Base-by-base conservation (phyloP, 2,113 vertebrate species). In the Ophiodon elongatus region DNA sequence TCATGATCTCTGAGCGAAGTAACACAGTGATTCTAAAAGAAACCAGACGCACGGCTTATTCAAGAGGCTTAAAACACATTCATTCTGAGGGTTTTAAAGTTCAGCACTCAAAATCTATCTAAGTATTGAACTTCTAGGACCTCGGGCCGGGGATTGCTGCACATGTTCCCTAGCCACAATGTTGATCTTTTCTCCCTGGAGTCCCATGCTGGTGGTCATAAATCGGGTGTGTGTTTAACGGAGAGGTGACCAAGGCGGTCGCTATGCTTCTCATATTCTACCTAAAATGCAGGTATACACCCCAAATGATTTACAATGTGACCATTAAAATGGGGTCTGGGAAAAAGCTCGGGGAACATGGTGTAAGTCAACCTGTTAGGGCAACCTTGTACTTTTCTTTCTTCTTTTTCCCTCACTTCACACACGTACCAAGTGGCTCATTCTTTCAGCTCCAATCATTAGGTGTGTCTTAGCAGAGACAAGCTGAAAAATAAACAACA, bases 41-140 rank as follows among this genome's bases (percentile, higher is more conserved):
- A 95, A 96, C 92, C 92, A 94, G 94, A 89, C 88, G 84, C 90
- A 89, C 89, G 87, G 94, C 94, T 94, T 94, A 94, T 93, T 94
- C 69, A 71, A 41, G 21, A 85, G 21, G 64, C 50, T 54, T 76
- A 59, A 88, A 67, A 82, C 72, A 70, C 93, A 80, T 69, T 63
- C 23, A 65, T 52, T 54, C 45, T 23, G n/a, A 56, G 63, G 54
- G 43, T 56, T 83, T 73, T 60, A 57, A 80, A 76, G 41, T 80
- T 87, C 65, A 66, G 52, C 39, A 17, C 52, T 81, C 13, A 74
- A 62, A 87, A 82, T 73, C 25, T 64, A n/a, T 81, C 69, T 15
- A 62, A 47, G 45, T 68, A 69, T 47, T 80, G 63, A 74, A 76
- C 45, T 43, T 68, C 67, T 25, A 67, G 37, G 65, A 45, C 67